These are phyloP conservation scores for Canis aureus DNA, from an alignment of 2,113 vertebrate species.

Conservation along the genomic window DNA sequence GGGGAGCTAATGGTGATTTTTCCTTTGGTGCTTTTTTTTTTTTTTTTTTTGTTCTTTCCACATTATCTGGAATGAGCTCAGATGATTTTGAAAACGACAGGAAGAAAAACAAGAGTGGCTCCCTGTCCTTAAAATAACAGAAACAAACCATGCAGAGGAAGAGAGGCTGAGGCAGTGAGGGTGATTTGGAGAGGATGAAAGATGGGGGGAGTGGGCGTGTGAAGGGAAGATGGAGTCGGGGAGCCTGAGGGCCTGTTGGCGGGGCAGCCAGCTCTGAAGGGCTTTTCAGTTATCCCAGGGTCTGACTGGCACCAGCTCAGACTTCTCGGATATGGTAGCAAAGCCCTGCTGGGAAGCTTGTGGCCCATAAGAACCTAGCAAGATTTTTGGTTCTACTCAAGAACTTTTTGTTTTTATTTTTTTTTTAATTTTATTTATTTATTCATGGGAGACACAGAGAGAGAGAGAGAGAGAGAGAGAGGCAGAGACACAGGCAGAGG, in stretches of 20 bases:
- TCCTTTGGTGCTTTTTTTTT: background rate
- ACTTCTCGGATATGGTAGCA: background rate
- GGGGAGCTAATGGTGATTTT: background rate
- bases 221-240: background rate
- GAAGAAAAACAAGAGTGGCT: background rate
- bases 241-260: background rate
- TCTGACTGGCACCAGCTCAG: background rate
- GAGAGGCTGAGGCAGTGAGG: background rate
- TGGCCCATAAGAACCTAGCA: background rate
- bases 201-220: background rate
- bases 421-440: too few relatives aligned
- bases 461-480: too few relatives aligned
- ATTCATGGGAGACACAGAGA: too few relatives aligned
- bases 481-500: too few relatives aligned
- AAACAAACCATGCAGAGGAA: background rate
- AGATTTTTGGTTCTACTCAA: constrained; percentile 6
- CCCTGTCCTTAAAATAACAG: background rate
- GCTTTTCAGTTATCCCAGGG: constrained; percentile 72
- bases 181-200: background rate
- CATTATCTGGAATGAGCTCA: background rate
- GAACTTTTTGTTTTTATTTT: constrained; percentile 18
- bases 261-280: constrained; percentile 66
- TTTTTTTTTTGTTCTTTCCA: constrained; percentile 24
- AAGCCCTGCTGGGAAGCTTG: background rate
- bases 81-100: background rate